phyloP scores from a whole-genome alignment of 2,113 vertebrate species.

The Pygoscelis antarcticus region DNA sequence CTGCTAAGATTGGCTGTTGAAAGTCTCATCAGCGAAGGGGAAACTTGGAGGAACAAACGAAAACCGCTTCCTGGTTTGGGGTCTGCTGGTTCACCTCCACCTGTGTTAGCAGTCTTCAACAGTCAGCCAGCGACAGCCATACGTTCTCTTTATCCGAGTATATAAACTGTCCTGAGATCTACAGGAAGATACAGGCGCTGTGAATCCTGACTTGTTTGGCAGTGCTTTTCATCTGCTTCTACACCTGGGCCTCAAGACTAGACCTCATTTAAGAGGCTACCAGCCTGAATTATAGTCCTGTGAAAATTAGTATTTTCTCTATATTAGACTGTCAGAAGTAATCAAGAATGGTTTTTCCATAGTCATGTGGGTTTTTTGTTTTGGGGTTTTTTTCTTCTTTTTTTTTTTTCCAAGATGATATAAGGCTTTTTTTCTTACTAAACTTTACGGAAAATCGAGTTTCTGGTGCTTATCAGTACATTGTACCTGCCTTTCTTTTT shows the following conservation, averaged over 20 bases:
- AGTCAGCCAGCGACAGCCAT: neutral
- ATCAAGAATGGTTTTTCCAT: neutral
- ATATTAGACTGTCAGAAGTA: neutral
- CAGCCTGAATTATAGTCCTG: neutral
- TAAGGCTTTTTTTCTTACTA: neutral
- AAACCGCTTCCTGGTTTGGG: neutral
- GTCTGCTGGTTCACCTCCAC: neutral
- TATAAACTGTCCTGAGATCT: neutral
- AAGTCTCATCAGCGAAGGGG: neutral
- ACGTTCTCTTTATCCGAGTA: neutral
- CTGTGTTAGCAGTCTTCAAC: neutral
- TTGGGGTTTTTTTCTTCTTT: neutral
- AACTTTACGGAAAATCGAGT: neutral
- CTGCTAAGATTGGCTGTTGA: neutral
- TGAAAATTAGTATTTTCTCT: neutral
- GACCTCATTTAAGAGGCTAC: neutral
- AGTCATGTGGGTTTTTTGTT: neutral
- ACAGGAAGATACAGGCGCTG: accelerated
- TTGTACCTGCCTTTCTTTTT: neutral
- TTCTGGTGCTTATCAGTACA: neutral
- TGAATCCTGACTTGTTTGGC: neutral
- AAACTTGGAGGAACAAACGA: neutral
- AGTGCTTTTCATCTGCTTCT: neutral
- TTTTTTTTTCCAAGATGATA: neutral
- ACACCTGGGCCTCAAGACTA: neutral